A percentile compares a stretch with the other conserved stretches of the same genome.
phyloP scores from a whole-genome alignment of 1,140 invertebrate genomes.

The Geopemphigus sp. region DNA sequence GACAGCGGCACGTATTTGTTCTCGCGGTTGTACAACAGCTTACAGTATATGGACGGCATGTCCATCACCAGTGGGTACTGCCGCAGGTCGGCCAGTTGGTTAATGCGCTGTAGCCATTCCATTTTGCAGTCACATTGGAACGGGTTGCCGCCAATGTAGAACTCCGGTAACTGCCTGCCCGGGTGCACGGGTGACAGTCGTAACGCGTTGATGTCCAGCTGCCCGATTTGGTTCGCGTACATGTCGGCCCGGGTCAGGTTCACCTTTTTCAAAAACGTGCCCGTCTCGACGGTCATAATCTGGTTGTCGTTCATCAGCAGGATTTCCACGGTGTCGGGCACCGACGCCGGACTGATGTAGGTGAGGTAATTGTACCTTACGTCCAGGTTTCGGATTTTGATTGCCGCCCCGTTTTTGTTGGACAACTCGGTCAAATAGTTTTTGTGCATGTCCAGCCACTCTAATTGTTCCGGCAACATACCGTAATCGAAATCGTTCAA shows the following conservation, averaged over 20 bases:
- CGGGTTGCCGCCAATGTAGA: constrained; percentile 84
- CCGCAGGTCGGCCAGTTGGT: constrained; percentile 64
- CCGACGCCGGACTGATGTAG: constrained; percentile 66
- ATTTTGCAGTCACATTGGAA: constrained; percentile 84
- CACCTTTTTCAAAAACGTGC: constrained; percentile 78
- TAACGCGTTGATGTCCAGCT: constrained; percentile 76
- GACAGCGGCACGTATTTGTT: constrained; percentile 77
- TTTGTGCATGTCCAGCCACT: constrained; percentile 87
- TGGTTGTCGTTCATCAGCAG: constrained; percentile 81
- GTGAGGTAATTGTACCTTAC: constrained; percentile 78
- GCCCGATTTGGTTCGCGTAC: constrained; percentile 79
- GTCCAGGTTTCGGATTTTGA: constrained; percentile 72
- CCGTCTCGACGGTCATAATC: constrained; percentile 73
- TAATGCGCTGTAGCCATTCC: constrained; percentile 84
- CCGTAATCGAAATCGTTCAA: constrained; percentile 88
- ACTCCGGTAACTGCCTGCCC: constrained; percentile 71
- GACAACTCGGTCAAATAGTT: constrained; percentile 81
- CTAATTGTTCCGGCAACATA: constrained; percentile 74
- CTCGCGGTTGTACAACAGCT: constrained; percentile 80
- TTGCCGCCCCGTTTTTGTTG: constrained; percentile 68
- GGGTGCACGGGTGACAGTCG: constrained; percentile 69
- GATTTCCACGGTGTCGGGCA: constrained; percentile 75
- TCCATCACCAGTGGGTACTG: constrained; percentile 89
- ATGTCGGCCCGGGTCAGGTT: constrained; percentile 81
- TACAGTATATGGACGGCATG: constrained; percentile 85